phyloP scores from a whole-genome alignment of 2,888 invertebrate genomes.

The Epirrita christyi region DNA sequence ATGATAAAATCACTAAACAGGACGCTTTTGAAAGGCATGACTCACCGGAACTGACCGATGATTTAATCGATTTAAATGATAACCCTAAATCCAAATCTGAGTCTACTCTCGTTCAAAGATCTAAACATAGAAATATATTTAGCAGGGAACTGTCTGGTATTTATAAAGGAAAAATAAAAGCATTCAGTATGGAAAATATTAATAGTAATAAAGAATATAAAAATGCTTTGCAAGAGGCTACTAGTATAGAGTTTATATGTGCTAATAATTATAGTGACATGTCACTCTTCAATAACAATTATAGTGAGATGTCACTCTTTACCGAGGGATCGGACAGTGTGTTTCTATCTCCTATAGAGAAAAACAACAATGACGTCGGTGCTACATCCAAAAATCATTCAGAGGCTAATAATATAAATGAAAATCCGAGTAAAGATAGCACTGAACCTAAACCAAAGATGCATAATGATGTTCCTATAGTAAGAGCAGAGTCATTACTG shows the following conservation, averaged over 20 bases:
- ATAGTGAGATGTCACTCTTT: slow-evolving; percentile 63
- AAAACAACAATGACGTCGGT: slow-evolving; percentile 50
- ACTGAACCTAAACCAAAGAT: slow-evolving; percentile 28
- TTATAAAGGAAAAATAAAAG: slow-evolving; percentile 75
- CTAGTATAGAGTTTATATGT: slow-evolving; percentile 68
- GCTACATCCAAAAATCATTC: slow-evolving; percentile 33
- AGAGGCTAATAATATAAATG: slow-evolving; percentile 8
- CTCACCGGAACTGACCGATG: slow-evolving; percentile 42
- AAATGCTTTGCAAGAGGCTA: slow-evolving; percentile 69
- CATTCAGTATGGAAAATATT: slow-evolving; percentile 74
- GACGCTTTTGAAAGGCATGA: slow-evolving; percentile 49
- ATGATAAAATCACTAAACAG: slow-evolving; percentile 51
- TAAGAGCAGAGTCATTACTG: slow-evolving; percentile 65
- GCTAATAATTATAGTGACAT: slow-evolving; percentile 55
- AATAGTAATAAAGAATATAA: slow-evolving; percentile 57
- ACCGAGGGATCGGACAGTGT: slow-evolving; percentile 71
- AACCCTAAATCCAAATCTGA: slow-evolving; percentile 56
- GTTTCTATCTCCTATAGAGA: slow-evolving; percentile 57
- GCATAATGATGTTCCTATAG: slow-evolving; percentile 47
- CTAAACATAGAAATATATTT: slow-evolving; percentile 58
- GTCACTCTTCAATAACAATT: slow-evolving; percentile 52
- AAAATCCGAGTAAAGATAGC: slow-evolving; percentile 17
- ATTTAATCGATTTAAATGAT: slow-evolving; percentile 45
- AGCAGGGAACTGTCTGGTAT: slow-evolving; percentile 60
- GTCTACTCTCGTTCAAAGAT: slow-evolving; percentile 45